A percentile compares a stretch with the other conserved stretches of the same genome.
Conservation (phyloP, 2,888 invertebrate species). For the Labia minor region DNA sequence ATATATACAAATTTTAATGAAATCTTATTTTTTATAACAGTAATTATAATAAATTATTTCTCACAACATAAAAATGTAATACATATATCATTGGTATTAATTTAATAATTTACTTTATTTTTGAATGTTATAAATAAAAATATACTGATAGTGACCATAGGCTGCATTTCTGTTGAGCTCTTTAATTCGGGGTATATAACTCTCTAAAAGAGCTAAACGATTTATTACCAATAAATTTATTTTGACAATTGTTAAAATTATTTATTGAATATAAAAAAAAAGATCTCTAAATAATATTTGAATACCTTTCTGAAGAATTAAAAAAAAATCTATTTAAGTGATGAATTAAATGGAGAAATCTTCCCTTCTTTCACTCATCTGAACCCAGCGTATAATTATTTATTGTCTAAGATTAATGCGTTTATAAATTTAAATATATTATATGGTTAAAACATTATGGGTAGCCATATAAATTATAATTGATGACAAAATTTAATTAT, state of each 20-base stretch:
- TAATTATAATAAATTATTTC: too few species aligned
- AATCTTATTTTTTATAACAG: too few species aligned
- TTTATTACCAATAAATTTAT: background rate
- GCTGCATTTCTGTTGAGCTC: too few species aligned
- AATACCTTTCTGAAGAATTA: background rate
- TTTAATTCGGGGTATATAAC: too few species aligned
- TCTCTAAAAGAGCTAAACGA: background rate
- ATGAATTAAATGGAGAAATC: background rate
- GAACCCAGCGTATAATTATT: background rate
- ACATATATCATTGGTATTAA: too few species aligned
- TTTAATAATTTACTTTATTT: too few species aligned
- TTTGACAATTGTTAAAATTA: conserved; percentile 13
- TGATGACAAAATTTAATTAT: conserved; percentile 13
- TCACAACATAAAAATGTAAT: too few species aligned
- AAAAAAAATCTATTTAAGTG: conserved; percentile 6
- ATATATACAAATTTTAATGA: too few species aligned
- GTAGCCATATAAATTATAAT: conserved; percentile 13
- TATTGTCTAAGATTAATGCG: conserved; percentile 4
- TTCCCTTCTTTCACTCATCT: background rate
- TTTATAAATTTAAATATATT: conserved; percentile 13
- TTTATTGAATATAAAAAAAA: background rate
- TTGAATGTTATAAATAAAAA: too few species aligned
- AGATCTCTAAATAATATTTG: background rate
- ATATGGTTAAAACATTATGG: conserved; percentile 7
- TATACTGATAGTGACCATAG: too few species aligned